Evolutionary conservation across 2,113 vertebrate species (phyloP).

Genomic region (Passer domesticus): DNA sequence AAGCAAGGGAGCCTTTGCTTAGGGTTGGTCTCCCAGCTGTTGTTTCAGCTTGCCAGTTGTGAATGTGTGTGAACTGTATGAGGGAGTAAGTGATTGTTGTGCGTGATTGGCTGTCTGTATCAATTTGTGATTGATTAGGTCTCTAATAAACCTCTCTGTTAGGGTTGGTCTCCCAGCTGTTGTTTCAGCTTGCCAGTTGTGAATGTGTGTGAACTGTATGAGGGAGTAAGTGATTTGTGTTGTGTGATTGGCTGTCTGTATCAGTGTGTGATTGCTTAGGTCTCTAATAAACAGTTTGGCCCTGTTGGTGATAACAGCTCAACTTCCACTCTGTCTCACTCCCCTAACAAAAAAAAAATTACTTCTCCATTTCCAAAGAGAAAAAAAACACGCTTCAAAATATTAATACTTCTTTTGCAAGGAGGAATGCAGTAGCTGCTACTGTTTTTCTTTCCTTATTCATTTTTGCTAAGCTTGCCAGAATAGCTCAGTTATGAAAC

Average conservation of each 20-base stretch:
- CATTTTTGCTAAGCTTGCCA: background rate
- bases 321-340: background rate
- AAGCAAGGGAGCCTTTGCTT: background rate
- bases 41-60: background rate
- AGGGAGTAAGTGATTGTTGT: too few species aligned
- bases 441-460: background rate
- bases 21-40: background rate
- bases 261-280: background rate
- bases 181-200: background rate
- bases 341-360: background rate
- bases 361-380: background rate
- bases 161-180: background rate
- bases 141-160: background rate
- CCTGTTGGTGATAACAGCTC: background rate
- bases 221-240: background rate
- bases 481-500: background rate
- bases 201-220: background rate
- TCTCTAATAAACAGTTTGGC: background rate
- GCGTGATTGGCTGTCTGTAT: background rate
- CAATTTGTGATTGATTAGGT: background rate
- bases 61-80: background rate
- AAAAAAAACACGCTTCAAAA: background rate
- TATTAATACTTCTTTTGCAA: background rate
- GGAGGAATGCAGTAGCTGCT: background rate
- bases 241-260: background rate